A percentile compares a stretch with the other conserved stretches of the same genome.
Evolutionary conservation across 1,140 invertebrate genomes (phyloP).

Genomic region (Hyles vespertilio): DNA sequence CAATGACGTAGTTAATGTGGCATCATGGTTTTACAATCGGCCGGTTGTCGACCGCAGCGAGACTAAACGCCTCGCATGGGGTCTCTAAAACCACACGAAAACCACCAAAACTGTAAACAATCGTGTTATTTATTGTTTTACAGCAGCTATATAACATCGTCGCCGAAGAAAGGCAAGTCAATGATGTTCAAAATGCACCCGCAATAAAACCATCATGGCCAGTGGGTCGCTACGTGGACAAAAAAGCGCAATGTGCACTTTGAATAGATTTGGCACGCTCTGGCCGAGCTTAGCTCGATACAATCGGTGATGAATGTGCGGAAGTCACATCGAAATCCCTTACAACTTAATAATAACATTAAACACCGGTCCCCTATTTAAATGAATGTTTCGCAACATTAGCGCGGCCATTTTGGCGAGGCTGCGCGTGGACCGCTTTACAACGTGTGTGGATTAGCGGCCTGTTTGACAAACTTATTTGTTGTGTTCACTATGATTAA

Average conservation of each 20-base stretch:
- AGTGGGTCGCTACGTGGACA: conserved; percentile 34
- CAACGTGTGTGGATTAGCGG: conserved; percentile 43
- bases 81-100: conserved; percentile 30
- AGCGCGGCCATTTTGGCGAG: conserved; percentile 49
- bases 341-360: conserved; percentile 68
- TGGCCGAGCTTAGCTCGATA: conserved; percentile 25
- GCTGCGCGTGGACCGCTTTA: conserved; percentile 40
- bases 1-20: conserved; percentile 42
- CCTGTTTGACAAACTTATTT: conserved; percentile 60
- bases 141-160: conserved; percentile 59
- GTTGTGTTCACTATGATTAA: conserved; percentile 48
- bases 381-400: conserved; percentile 63
- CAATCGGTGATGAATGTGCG: conserved; percentile 53
- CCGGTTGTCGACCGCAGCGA: conserved; percentile 35
- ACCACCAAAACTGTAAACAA: conserved; percentile 53
- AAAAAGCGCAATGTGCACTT: conserved; percentile 50
- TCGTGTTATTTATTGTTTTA: conserved; percentile 69
- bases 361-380: conserved; percentile 61
- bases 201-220: conserved; percentile 65
- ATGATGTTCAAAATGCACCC: conserved; percentile 56
- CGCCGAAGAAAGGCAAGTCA: conserved; percentile 38
- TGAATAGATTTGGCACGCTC: conserved; percentile 68
- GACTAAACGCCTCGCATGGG: conserved; percentile 49
- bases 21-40: conserved; percentile 48
- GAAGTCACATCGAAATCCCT: conserved; percentile 54